A percentile compares a stretch with the other conserved stretches of the same genome.
phyloP scores from a whole-genome alignment of 2,113 vertebrate species.

The Heterotis niloticus region DNA sequence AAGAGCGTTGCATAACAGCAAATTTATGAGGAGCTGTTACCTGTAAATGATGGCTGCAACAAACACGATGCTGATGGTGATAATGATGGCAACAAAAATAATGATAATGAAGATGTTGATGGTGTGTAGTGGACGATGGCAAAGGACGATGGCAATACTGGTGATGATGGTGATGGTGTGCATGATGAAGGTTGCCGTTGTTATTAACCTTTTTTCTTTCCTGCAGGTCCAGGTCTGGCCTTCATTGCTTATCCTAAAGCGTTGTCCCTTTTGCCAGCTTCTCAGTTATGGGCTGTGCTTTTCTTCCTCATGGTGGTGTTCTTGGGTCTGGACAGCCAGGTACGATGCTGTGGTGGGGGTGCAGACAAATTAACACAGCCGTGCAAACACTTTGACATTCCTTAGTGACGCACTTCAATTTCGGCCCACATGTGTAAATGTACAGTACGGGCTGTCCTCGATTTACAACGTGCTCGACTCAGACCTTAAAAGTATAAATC shows the following conservation, averaged over 20 bases:
- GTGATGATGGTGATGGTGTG: not conserved
- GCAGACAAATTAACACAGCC: not conserved
- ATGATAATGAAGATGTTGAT: not conserved
- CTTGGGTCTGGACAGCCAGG: conserved; percentile 85
- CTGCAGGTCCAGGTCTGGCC: conserved; percentile 76
- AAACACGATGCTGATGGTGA: not conserved
- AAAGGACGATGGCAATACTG: too few species aligned
- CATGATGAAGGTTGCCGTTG: not conserved
- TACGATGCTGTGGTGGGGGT: conserved; percentile 30
- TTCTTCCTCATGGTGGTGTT: conserved; percentile 92
- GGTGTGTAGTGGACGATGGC: too few species aligned
- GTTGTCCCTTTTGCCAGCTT: conserved; percentile 76
- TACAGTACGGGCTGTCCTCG: too few species aligned
- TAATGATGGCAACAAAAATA: not conserved
- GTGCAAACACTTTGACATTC: too few species aligned
- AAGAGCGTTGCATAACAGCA: too few species aligned
- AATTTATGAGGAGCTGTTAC: not conserved
- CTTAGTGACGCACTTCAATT: too few species aligned
- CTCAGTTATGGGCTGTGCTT: conserved; percentile 83
- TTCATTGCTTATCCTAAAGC: conserved; percentile 81
- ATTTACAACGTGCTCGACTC: too few species aligned
- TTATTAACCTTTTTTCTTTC: conserved; percentile 2
- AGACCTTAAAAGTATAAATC: too few species aligned
- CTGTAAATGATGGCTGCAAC: not conserved
- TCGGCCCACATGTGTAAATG: too few species aligned